Evolutionary conservation across 2,113 vertebrate genomes (phyloP), one percentile per base, ranked within the genome.

Genomic region (Aspiorhynchus laticeps): DNA sequence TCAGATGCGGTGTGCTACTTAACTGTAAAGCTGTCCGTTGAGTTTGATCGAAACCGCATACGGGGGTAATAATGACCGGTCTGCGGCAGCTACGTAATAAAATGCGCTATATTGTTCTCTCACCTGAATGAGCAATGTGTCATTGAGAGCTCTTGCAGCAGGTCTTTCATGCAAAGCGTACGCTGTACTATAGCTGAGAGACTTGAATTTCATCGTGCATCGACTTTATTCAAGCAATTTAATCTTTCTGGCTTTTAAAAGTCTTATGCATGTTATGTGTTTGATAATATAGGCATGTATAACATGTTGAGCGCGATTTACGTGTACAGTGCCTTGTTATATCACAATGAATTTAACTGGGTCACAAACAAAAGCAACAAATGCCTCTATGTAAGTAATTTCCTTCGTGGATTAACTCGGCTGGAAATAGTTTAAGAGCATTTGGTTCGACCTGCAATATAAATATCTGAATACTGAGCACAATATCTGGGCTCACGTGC

Each of bases 41-140:
- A 71, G 19, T 59, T 84, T 84, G 67, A 74, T 59, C 33, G 83
- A 84, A 59, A 84, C 83, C 46, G 21, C 83, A 74, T 59, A 84
- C 69, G 28, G 69, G 21, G 63, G 26, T 24, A 74, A 74, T 84
- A 56, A 84, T 12, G 48, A 73, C 46, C 43, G 63, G 17, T 81
- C 33, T 65, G 79, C 36, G 36, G 59, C 59, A 21, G 76, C 48
- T 28, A 26, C 41, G 69, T 84, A 84, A 84, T 84, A 12, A 59
- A 53, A 84, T 41, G 65, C 65, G 67, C 69, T 38, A 31, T 59
- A 84, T 73, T 73, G 83, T 84, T 84, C 83, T 17, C 67, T 41
- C 24, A 74, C 67, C 48, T 84, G 83, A 84, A 74, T 53, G 67
- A 73, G 46, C 6, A n/a, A n/a, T 56, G 69, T 84, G 67, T 73